Base-by-base conservation (phyloP, 2,113 vertebrate genomes). In the Brachypodius melanocephalos region DNA sequence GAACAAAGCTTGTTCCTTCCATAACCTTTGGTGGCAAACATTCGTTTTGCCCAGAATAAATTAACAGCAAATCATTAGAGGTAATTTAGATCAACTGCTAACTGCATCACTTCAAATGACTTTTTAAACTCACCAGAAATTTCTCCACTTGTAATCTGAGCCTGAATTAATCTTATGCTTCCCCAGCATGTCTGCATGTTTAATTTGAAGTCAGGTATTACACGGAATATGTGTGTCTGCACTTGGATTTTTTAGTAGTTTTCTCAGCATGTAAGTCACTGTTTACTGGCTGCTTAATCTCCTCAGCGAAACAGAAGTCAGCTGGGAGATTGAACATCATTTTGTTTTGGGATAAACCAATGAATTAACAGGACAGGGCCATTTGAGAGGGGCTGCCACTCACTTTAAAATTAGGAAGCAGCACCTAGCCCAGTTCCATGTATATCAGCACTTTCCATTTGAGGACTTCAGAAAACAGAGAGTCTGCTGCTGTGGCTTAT, bases 111-210 rank as follows among this genome's bases (percentile, higher is more conserved):
- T 62, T 66, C 43, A 57, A 91, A 87, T 58, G 24, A 52, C 43
- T 79, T 94, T 87, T 75, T 55, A 73, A 93, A 94, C 34, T 90
- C 49, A 83, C n/a, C 48, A 80, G 68, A 93, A 88, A 88, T 92
- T 94, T 93, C 61, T 76, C 28, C 40, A 63, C 18, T 80, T 88
- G 28, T 36, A 21, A 7, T 29, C n/a, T 19, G 34, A 94, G n/a
- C 12, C 32, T 68, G 36, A 86, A 63, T 86, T 89, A 91, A 90
- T 89, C 55, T 81, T 48, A 29, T 7, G 9, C 42, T 74, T 86
- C 88, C 32, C 29, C 92, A 76, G 49, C 11, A 25, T 25, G 45
- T 20, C 22, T 75, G 8, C 2, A 7, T 89, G n/a, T 73, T 92
- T 93, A 76, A 86, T 84, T 82, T 86, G 46, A 62, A 87, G 38